Evolutionary conservation across 2,888 invertebrate genomes (phyloP), one percentile per base, ranked within the genome.

Genomic region (Dastarcus helophoroides): DNA sequence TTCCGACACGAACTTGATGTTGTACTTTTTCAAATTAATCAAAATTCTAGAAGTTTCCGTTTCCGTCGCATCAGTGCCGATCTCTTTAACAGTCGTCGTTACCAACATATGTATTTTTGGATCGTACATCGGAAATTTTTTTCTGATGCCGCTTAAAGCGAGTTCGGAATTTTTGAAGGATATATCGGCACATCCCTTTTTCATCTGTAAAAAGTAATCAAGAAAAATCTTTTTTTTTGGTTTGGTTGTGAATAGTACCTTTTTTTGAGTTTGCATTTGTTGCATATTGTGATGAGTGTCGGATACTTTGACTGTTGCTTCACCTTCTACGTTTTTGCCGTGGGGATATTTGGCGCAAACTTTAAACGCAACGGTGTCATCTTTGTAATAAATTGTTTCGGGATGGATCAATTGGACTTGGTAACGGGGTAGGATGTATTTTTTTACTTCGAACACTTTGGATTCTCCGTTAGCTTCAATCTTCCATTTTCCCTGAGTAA

Each of bases 11-110:
- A 78, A 77, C 47, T 74, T 71, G 29, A 79, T 43, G 4, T 65
- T 63, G 15, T 73, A 58, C 0, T 71, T 64, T 19, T 71, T 65
- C 35, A 71, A 67, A 1, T 70, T 64, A 1, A 78, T 66, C 11
- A 66, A 58, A 0, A 71, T 69, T 4, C 69, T 69, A 9, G 70
- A 70, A 3, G 68, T 71, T 0, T 70, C 67, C 24, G 74, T 71
- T 52, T 76, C 73, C 54, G 72, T 68, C 13, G 70, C 63, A 32
- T 71, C 69, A 0, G 79, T 79, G 10, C 76, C 77, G 19, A 72
- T 66, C 53, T 81, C 80, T 2, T 56, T 60, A 3, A 60, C 51
- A 3, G 54, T 64, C 1, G 66, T 69, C 27, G 60, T 54, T 14
- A 69, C 48, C 5, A 47, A 42, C 14, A 60, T 22, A 11, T 43